Evolutionary conservation across 2,888 invertebrate genomes (phyloP).

Genomic region (Lasioglossum lativentre): DNA sequence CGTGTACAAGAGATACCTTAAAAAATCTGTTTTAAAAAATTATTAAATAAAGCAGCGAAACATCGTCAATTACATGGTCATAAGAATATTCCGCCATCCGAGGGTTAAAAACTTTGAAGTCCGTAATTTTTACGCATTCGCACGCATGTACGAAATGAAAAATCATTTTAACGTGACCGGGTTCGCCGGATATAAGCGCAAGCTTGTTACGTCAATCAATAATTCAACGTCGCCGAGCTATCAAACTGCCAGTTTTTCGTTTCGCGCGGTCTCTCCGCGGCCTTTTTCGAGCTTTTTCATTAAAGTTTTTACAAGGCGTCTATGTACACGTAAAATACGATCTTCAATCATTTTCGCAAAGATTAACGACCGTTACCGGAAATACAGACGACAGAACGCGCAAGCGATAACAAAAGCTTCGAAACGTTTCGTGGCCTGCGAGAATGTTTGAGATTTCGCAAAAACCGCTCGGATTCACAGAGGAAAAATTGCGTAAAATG

Average conservation of each 20-base stretch:
- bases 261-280: background rate
- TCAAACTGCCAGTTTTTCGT: slow-evolving; percentile 12
- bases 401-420: background rate
- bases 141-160: too few species aligned
- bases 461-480: background rate
- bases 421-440: background rate
- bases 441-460: background rate
- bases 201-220: slow-evolving; percentile 28
- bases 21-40: too few species aligned
- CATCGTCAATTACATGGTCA: too few species aligned
- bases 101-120: too few species aligned
- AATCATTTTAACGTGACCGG: background rate
- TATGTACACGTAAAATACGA: background rate
- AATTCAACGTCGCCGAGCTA: slow-evolving; percentile 9
- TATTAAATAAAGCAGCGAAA: too few species aligned
- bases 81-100: too few species aligned
- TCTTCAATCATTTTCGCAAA: background rate
- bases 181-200: background rate
- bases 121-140: background rate
- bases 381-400: background rate
- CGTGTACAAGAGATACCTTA: too few species aligned
- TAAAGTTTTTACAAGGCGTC: background rate
- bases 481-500: background rate
- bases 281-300: slow-evolving; percentile 11
- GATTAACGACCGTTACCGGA: background rate